Percentiles rank a stretch among this genome's conserved stretches.
Evolutionary conservation across 2,113 vertebrate genomes (phyloP).

Genomic region (Channa argus): DNA sequence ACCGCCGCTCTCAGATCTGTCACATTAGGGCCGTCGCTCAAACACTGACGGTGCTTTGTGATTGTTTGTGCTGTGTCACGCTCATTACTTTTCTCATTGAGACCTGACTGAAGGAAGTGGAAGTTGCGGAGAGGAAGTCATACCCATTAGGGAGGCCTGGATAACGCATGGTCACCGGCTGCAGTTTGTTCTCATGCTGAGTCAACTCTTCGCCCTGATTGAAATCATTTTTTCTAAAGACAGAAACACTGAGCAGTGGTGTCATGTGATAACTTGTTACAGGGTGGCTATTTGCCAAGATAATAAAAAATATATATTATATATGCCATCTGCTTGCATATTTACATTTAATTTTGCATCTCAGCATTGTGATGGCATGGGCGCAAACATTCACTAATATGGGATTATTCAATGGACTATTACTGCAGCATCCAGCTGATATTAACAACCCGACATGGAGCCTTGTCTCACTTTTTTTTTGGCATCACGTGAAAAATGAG

Average conservation of each 20-base stretch:
- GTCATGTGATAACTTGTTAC: constrained; percentile 29
- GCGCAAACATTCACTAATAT: constrained; percentile 52
- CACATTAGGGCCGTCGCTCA: constrained; percentile 72
- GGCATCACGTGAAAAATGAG: constrained; percentile 2
- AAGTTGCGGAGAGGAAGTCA: constrained; percentile 21
- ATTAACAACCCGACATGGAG: constrained; percentile 34
- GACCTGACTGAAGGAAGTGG: constrained; percentile 26
- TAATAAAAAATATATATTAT: constrained; percentile 21
- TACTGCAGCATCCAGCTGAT: constrained; percentile 57
- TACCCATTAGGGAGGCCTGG: neutral
- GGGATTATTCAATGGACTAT: constrained; percentile 65
- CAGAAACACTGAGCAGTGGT: constrained; percentile 5
- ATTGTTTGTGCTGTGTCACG: constrained; percentile 45
- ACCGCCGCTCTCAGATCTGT: constrained; percentile 64
- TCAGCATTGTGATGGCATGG: constrained; percentile 49
- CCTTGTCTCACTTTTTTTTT: constrained; percentile 16
- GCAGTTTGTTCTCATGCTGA: neutral
- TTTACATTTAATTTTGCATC: constrained; percentile 51
- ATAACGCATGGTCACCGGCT: constrained; percentile 36
- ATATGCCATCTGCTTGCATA: constrained; percentile 41
- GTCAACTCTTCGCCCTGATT: neutral
- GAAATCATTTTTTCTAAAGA: constrained; percentile 32
- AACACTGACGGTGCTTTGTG: constrained; percentile 51
- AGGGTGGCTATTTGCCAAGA: constrained; percentile 57
- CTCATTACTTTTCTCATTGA: constrained; percentile 38